Evolutionary conservation across 2,888 invertebrate species (phyloP), one percentile per base, ranked within the genome.

Genomic region (Orchesellides sinensis): DNA sequence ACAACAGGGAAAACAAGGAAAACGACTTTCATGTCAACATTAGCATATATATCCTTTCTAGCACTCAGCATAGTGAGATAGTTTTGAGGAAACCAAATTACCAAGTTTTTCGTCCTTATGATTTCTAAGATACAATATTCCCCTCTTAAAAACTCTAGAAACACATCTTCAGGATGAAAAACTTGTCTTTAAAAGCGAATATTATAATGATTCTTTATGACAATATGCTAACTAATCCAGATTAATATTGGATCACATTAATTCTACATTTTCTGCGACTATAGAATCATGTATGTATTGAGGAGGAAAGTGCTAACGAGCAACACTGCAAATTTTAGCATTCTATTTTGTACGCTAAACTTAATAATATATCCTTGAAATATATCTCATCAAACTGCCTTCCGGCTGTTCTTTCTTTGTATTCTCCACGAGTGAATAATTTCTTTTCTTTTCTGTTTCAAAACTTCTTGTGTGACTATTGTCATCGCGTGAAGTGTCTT

Each of bases 1-100:
- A 66, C 75, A 75, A 66, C 65, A 45, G 75, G 56, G 75, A 66
- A 54, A 75, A 75, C 75, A 75, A 65, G 75, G 75, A 45, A 75
- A 75, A 66, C 45, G 65, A 75, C 66, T 75, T 75, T 40, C 27
- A 75, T 75, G 74, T 74, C 74, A 59, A 52, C 74, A 32, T 27
- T 29, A 59, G 23, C n/a, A 23, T 23, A 69, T 14, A 21, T 23
- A 19, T 27, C 29, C 25, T 45, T 72, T 72, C 49, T 27, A 23
- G n/a, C 25, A 56, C 23, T 47, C 23, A 59, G 40, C 21, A 72
- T 10, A 59, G 56, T 23, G 35, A 8, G 12, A 35, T 35, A 35
- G 35, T 49, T 6, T 49, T 17, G 49, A 4, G 49, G 56, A 21
- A n/a, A 56, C n/a, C n/a, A n/a, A n/a, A n/a, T n/a, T n/a, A n/a